These are phyloP conservation scores for Cyrtonyx montezumae DNA, from an alignment of 2,113 vertebrate genomes.

Conservation along the genomic window DNA sequence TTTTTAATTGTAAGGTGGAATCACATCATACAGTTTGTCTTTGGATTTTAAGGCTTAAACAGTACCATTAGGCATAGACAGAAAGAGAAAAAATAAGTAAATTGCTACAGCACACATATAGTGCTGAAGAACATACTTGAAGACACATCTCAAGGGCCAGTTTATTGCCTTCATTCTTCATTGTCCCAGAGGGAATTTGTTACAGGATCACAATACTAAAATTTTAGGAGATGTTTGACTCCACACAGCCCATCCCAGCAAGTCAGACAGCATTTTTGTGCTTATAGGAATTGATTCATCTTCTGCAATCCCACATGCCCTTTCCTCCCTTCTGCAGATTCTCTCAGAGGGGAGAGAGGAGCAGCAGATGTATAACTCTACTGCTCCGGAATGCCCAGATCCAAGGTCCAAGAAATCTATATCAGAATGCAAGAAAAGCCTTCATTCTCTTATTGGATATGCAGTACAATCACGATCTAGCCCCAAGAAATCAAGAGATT, in stretches of 20 bases:
- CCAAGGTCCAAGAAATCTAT: not conserved
- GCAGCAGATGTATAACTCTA: not conserved
- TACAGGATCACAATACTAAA: not conserved
- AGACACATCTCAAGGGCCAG: not conserved
- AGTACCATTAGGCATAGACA: not conserved
- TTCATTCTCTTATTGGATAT: not conserved
- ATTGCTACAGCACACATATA: not conserved
- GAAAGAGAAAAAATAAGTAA: not conserved
- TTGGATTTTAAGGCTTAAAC: not conserved
- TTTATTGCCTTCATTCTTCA: not conserved
- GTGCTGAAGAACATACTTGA: not conserved
- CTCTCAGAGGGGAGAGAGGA: not conserved
- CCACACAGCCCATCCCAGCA: not conserved
- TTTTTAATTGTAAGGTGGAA: not conserved
- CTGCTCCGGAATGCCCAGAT: not conserved
- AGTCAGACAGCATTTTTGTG: not conserved
- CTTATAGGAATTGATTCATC: not conserved
- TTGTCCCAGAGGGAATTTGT: not conserved
- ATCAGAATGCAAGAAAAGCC: not conserved
- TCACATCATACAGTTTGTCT: not conserved
- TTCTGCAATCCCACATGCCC: not conserved
- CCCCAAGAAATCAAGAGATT: conserved; percentile 54
- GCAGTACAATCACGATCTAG: conserved; percentile 9
- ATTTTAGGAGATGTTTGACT: not conserved
- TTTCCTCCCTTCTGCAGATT: not conserved